Base-by-base conservation (phyloP, 2,888 invertebrate genomes). In the Scaptomyza parva region DNA sequence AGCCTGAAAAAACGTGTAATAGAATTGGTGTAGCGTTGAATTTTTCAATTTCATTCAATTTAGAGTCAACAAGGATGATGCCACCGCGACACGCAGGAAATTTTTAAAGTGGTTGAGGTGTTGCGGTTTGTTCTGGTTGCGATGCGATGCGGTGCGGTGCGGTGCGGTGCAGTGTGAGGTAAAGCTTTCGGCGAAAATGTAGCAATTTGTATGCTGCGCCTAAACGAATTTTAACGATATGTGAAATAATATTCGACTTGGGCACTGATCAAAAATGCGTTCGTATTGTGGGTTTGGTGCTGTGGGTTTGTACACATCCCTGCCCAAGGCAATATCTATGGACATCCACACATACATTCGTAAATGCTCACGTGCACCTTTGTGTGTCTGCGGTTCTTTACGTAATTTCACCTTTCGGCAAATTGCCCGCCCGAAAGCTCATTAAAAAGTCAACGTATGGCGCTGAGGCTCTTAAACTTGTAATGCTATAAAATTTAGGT, bases 11-110 rank as follows among this genome's bases (percentile, higher is more conserved):
- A 83, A 59, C 76, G 61, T 80, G 88, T 84, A 84, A 88, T 88
- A 88, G 84, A 86, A 88, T 86, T 86, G 84, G 70, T 76, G 76
- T 86, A 70, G 86, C 76, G 88, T 80, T 87, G 86, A 86, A 88
- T 88, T 89, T 89, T 88, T 89, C 88, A 89, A 89, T 89, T 90
- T 89, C 78, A 89, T 89, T 90, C 88, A 90, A 90, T 89, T 89
- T 89, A 72, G 75, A 76, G 61, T 52, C 81, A 79, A 74, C 74
- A 74, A 67, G 44, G 73, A 18, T 50, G 76, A 59, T 54, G 68
- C 76, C 88, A 51, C 61, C 52, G 52, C 60, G 60, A 68, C 66
- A 77, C 70, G 70, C 64, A 61, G 70, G 62, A 77, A 60, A 73
- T 73, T 76, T 70, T 70, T 61, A 68, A 69, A 78, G 61, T 74